phyloP scores from a whole-genome alignment of 2,888 invertebrate genomes.

The Tachina grossa region DNA sequence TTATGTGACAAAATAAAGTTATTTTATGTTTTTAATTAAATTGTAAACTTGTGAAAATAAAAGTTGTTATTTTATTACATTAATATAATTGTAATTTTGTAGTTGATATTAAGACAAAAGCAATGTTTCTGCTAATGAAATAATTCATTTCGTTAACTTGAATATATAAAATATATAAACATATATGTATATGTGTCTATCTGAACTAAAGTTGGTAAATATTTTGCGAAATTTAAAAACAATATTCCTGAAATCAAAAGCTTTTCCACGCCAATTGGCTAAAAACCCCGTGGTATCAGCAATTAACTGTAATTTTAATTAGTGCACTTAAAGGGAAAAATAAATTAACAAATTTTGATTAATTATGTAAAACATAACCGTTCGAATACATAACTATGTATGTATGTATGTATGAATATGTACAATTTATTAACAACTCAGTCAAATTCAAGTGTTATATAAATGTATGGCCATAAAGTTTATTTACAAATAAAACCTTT shows the following conservation, averaged over 20 bases:
- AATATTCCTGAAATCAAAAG: no score
- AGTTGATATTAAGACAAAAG: neutral
- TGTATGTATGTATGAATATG: neutral
- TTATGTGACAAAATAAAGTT: slow-evolving; percentile 21
- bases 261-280: no score
- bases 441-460: neutral
- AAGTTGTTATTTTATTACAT: slow-evolving; percentile 18
- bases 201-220: no score
- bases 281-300: no score
- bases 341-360: neutral
- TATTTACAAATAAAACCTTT: no score
- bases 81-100: neutral
- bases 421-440: slow-evolving; percentile 6
- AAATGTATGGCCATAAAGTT: neutral
- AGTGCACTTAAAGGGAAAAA: neutral
- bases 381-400: no score
- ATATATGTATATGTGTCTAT: no score
- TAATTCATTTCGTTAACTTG: no score
- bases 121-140: slow-evolving; percentile 1
- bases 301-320: no score
- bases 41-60: slow-evolving; percentile 53
- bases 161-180: no score
- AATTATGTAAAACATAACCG: no score
- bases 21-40: slow-evolving; percentile 68
- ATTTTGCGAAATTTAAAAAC: no score